A percentile compares a stretch with the other conserved stretches of the same genome.
Evolutionary conservation across 35 echinoderm and acorn worm species (phyloP).

Genomic region (Stichopus chloronotus): DNA sequence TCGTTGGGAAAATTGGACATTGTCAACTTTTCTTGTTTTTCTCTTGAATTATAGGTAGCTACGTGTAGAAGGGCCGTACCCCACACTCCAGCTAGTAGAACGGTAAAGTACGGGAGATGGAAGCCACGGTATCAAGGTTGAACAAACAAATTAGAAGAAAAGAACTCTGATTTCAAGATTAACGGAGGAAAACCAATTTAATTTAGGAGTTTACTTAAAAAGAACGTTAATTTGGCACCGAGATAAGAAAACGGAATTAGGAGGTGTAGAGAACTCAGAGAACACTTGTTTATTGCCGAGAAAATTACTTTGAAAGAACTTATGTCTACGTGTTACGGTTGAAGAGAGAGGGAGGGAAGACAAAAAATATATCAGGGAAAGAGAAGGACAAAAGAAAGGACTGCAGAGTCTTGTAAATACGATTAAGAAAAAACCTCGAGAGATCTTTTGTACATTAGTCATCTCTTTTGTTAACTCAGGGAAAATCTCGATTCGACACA

Average conservation of each 20-base stretch:
- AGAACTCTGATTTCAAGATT: background rate
- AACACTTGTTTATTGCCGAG: background rate
- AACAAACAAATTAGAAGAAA: background rate
- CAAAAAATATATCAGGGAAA: too few relatives aligned
- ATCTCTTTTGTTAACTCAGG: too few relatives aligned
- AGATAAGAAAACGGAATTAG: background rate
- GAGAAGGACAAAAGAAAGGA: background rate
- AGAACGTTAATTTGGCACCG: background rate
- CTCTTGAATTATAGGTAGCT: background rate
- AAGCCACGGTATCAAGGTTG: background rate
- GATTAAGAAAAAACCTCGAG: too few relatives aligned
- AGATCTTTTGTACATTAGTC: too few relatives aligned
- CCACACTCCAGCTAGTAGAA: background rate
- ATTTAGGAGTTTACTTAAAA: background rate
- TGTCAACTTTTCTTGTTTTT: background rate
- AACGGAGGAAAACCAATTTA: background rate
- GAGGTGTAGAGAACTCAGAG: background rate
- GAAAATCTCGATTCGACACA: too few relatives aligned
- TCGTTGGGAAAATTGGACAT: background rate
- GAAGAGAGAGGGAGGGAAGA: background rate
- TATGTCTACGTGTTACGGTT: background rate
- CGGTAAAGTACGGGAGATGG: background rate
- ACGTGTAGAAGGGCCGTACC: background rate
- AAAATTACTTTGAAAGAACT: background rate
- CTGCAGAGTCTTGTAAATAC: background rate